These are phyloP conservation scores for Nasonovia ribisnigri DNA, from an alignment of 2,888 invertebrate genomes.

Conservation along the genomic window DNA sequence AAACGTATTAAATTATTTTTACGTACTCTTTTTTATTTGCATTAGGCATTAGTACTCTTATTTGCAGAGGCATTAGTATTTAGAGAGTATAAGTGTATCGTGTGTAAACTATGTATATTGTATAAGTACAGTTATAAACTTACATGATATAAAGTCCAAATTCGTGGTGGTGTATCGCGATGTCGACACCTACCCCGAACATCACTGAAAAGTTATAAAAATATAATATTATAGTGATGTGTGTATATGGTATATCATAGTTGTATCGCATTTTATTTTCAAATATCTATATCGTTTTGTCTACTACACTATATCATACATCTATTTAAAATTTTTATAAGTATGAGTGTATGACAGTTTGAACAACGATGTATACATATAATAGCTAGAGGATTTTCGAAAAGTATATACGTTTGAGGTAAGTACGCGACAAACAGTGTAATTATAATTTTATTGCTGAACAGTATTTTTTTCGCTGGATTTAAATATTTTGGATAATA, in stretches of 20 bases:
- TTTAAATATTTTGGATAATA: background rate
- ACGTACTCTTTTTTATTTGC: background rate
- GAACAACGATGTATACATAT: background rate
- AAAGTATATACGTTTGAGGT: too few species aligned
- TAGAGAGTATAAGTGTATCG: background rate
- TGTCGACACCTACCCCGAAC: constrained; percentile 77
- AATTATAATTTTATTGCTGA: background rate
- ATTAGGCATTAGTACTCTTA: too few species aligned
- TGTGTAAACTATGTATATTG: background rate
- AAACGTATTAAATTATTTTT: background rate
- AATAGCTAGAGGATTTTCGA: background rate
- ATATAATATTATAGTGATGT: background rate
- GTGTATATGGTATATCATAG: background rate
- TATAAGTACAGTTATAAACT: constrained; percentile 70
- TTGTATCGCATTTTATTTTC: constrained; percentile 66
- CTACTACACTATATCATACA: background rate
- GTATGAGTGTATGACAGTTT: background rate
- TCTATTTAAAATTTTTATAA: background rate
- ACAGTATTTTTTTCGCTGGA: background rate
- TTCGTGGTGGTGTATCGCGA: constrained; percentile 75
- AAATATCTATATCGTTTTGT: background rate
- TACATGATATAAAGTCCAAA: constrained; percentile 77
- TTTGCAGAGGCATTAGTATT: too few species aligned
- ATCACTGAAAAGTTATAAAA: constrained; percentile 72
- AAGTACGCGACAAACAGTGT: background rate